Conservation (phyloP, 1,140 invertebrate species). For the Metopolophium dirhodum region DNA sequence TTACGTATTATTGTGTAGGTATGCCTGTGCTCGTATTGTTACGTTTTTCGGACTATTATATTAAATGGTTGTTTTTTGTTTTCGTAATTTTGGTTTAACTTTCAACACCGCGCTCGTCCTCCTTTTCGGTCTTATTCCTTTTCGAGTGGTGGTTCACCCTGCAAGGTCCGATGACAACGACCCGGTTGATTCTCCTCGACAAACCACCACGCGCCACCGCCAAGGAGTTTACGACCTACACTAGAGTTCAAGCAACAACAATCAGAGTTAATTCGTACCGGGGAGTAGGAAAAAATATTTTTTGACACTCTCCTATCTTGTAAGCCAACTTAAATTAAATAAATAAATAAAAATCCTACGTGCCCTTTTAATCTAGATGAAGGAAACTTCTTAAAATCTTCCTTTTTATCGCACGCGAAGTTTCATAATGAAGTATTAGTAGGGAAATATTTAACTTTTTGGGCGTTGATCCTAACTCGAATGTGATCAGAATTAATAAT, state of each 20-base stretch:
- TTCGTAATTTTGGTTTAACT: not conserved
- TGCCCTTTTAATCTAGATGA: not conserved
- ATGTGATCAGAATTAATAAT: slow-evolving; percentile 28
- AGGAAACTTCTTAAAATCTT: not conserved
- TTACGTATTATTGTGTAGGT: not conserved
- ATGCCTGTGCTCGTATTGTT: not conserved
- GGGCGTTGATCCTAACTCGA: not conserved
- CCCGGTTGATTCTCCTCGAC: not conserved
- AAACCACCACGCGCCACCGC: not conserved
- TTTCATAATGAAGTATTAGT: slow-evolving; percentile 43
- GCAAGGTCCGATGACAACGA: not conserved
- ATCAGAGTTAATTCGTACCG: not conserved
- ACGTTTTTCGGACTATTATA: slow-evolving; percentile 9
- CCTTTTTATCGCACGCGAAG: not conserved
- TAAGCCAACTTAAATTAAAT: not conserved
- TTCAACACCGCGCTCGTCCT: not conserved
- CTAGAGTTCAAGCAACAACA: not conserved
- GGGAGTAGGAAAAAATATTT: not conserved
- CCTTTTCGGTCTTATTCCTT: not conserved
- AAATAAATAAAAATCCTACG: slow-evolving; percentile 16
- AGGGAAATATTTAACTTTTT: slow-evolving; percentile 40
- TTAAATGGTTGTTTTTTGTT: slow-evolving; percentile 21
- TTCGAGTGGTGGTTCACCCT: not conserved
- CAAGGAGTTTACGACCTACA: not conserved
- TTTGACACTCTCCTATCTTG: not conserved